phyloP scores from a whole-genome alignment of 2,888 invertebrate species.

The Bruchidius siliquastri region DNA sequence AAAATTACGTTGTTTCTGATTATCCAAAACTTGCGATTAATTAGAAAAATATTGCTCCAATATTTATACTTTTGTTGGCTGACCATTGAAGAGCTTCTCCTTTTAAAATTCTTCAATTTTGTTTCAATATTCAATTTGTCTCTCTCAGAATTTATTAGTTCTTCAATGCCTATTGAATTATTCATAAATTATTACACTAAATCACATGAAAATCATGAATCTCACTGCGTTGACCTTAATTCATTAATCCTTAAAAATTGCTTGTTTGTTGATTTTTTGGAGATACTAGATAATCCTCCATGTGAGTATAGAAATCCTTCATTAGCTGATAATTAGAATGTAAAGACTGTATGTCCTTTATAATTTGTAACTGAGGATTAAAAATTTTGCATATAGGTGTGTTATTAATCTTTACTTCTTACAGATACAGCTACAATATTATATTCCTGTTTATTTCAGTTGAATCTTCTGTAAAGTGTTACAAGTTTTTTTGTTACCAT shows the following conservation, averaged over 20 bases:
- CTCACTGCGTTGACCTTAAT: not conserved
- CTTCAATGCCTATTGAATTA: not conserved
- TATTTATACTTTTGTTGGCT: no score
- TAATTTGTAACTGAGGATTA: not conserved
- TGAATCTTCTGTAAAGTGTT: no score
- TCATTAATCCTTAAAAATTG: not conserved
- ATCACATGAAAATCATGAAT: not conserved
- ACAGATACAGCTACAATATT: not conserved
- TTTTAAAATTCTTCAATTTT: no score
- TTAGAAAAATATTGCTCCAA: no score
- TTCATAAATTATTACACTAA: not conserved
- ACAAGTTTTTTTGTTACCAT: no score
- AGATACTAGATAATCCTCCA: not conserved
- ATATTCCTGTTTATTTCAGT: no score
- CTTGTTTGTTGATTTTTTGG: not conserved
- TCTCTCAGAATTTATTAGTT: not conserved
- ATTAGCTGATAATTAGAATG: not conserved
- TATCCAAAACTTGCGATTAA: no score
- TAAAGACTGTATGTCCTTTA: not conserved
- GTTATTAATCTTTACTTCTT: not conserved
- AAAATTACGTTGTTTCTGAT: no score
- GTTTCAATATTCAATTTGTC: not conserved
- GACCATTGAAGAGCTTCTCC: no score
- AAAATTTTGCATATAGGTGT: not conserved
- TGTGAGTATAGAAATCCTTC: not conserved